phyloP scores from a whole-genome alignment of 2,113 vertebrate species.

The Limanda limanda region DNA sequence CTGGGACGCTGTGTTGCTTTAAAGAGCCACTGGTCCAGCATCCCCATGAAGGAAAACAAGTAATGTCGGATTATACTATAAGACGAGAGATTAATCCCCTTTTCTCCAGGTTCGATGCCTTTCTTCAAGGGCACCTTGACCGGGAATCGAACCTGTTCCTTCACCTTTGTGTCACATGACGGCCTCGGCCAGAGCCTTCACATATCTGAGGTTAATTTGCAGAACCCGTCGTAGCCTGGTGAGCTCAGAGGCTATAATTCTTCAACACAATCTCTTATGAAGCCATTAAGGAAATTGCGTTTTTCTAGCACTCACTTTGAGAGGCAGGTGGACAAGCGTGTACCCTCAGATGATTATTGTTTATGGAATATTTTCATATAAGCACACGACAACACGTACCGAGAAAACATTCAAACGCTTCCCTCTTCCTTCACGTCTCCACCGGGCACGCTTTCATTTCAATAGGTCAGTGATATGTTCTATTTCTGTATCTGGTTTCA shows the following conservation, averaged over 20 bases:
- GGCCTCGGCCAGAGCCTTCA: slow-evolving; percentile 1
- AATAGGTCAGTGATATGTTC: slow-evolving; percentile 53
- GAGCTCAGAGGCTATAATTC: slow-evolving; percentile 24
- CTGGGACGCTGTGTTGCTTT: slow-evolving; percentile 38
- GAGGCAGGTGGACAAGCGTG: slow-evolving; percentile 12
- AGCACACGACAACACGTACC: background rate
- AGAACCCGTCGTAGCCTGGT: slow-evolving; percentile 16
- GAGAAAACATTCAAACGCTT: slow-evolving; percentile 15
- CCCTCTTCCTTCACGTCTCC: slow-evolving; percentile 13
- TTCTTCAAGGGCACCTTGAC: slow-evolving; percentile 22
- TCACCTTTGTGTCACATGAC: slow-evolving; percentile 33
- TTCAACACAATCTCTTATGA: slow-evolving; percentile 50
- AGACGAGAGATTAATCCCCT: background rate
- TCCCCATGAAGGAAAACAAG: slow-evolving; percentile 21
- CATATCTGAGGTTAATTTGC: slow-evolving; percentile 54
- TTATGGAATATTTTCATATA: slow-evolving; percentile 18
- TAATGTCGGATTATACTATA: slow-evolving; percentile 9
- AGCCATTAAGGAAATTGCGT: slow-evolving; percentile 68
- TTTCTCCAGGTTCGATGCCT: background rate
- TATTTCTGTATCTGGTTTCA: slow-evolving; percentile 71
- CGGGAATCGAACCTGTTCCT: slow-evolving; percentile 5
- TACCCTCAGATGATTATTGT: slow-evolving; percentile 23
- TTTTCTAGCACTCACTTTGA: slow-evolving; percentile 20
- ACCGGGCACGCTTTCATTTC: slow-evolving; percentile 36
- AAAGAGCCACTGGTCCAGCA: slow-evolving; percentile 1